Evolutionary conservation across 2,797 vertebrate genomes (phyloP), one percentile per base, ranked within the genome.

Genomic region (Fringilla coelebs): DNA sequence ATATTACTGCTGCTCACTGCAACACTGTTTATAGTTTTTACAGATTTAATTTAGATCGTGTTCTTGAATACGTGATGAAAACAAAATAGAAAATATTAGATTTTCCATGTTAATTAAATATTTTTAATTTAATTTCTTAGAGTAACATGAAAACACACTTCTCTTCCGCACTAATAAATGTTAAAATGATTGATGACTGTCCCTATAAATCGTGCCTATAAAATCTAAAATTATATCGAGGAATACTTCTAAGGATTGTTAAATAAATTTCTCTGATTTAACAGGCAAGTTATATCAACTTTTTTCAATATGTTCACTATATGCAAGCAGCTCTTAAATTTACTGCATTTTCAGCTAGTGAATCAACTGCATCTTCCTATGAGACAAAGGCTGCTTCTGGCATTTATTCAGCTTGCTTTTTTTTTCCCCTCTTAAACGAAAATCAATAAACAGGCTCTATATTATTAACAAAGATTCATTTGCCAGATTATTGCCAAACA

Each of bases 261-360:
- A 60, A 88, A 66, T 66, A 89, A 82, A 51, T 72, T 79, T 63
- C 20, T 77, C 46, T 83, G 61, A 90, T 85, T 80, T 77, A 96
- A 74, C 6, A 88, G 36, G 25, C 49, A 87, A 91, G 40, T 78
- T 93, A 52, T 63, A 96, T 55, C 4, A 22, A 79, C 76, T 88
- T 32, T 21, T 70, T 88, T 86, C 76, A 86, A 85, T 81, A 94
- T 85, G 25, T 70, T 94, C 70, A 22, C 57, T 93, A 86, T 72
- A 94, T 78, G 36, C 34, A 76, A 95, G 90, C 73, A 95, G 61
- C 36, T 89, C 58, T 83, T 90, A 89, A 93, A 97, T 96, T 94
- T 96, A 96, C 71, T 93, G 55, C 19, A 54, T 20, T 45, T 54
- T 67, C 19, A 90, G 66, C 48, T 85, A 93, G 29, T 89, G 85